Conservation (phyloP, 2,797 vertebrate genomes). For the Mallotus villosus region DNA sequence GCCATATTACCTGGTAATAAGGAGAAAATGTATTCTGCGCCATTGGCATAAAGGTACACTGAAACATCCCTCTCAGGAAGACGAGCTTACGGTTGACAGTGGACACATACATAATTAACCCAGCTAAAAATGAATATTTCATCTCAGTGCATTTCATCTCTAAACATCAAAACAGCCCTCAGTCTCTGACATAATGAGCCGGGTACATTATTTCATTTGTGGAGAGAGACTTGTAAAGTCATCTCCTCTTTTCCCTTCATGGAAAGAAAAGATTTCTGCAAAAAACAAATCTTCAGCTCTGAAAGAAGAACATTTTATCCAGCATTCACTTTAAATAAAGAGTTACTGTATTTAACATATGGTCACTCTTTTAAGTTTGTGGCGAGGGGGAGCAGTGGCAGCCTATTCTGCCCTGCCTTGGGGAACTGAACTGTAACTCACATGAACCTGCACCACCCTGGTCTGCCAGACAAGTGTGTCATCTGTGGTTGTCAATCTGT, state of each 20-base stretch:
- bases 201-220: slow-evolving; percentile 43
- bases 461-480: no score
- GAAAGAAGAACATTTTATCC: not conserved
- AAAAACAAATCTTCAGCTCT: not conserved
- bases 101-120: slow-evolving; percentile 74
- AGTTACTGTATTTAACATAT: no score
- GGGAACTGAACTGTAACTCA: no score
- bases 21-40: slow-evolving; percentile 68
- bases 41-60: slow-evolving; percentile 68
- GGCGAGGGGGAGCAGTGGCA: no score
- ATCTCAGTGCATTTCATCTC: slow-evolving; percentile 67
- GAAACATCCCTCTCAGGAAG: slow-evolving; percentile 68
- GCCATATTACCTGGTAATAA: slow-evolving; percentile 58
- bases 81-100: slow-evolving; percentile 65
- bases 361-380: no score
- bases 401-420: no score
- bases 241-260: not conserved
- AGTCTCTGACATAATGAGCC: slow-evolving; percentile 66
- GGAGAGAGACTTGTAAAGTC: not conserved
- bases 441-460: no score
- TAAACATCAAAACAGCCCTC: slow-evolving; percentile 72
- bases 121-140: slow-evolving; percentile 68
- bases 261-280: no score
- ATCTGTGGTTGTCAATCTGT: no score
- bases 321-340: no score